These are phyloP conservation scores for Phortica magna DNA, from an alignment of 2,888 invertebrate genomes.

Conservation along the genomic window DNA sequence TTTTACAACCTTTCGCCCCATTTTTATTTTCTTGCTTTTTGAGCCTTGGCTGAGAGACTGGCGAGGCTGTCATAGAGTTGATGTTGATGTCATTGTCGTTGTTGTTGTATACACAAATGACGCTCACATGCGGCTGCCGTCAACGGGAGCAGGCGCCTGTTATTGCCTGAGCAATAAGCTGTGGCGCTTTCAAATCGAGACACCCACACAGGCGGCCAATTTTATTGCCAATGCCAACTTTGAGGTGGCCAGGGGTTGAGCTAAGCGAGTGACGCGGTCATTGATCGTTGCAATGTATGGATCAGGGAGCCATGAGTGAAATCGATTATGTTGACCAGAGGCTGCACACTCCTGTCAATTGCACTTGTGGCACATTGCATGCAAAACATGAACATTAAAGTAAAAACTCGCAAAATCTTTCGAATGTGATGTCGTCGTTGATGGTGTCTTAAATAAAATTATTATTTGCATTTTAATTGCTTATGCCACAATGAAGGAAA, in stretches of 20 bases:
- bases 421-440: conserved; percentile 12
- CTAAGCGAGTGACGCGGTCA: conserved; percentile 7
- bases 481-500: conserved; percentile 38
- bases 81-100: neutral
- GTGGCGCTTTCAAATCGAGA: conserved; percentile 21
- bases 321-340: neutral
- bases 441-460: conserved; percentile 47
- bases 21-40: conserved; percentile 57
- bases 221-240: neutral
- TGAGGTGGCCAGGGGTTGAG: neutral
- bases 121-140: neutral
- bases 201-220: conserved; percentile 9
- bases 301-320: neutral
- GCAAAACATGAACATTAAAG: neutral
- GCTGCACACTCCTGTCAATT: conserved; percentile 6
- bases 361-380: neutral
- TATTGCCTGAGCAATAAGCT: neutral
- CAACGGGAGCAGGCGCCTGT: neutral
- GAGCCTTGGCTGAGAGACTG: neutral
- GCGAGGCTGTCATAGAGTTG: neutral
- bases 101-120: conserved; percentile 13
- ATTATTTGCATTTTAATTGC: conserved; percentile 70
- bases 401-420: conserved; percentile 10
- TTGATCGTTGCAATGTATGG: conserved; percentile 9
- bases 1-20: conserved; percentile 72